These are phyloP conservation scores for Conus betulinus DNA, from an alignment of 1,140 invertebrate genomes.

Conservation along the genomic window DNA sequence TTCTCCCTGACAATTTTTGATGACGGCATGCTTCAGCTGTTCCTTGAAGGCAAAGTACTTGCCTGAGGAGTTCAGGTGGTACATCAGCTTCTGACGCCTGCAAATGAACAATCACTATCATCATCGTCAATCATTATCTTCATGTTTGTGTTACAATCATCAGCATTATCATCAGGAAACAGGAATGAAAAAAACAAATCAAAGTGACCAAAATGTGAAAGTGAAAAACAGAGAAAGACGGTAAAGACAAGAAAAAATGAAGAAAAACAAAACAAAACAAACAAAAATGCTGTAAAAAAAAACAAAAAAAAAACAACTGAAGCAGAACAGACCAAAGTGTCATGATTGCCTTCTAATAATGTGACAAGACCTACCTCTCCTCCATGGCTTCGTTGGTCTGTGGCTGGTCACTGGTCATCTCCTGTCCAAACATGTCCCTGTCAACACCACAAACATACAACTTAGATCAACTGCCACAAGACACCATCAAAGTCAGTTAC, in stretches of 20 bases:
- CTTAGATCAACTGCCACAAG: no score
- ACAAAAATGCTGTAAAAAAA: no score
- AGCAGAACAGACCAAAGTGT: no score
- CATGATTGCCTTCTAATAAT: no score
- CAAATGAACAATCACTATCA: background rate
- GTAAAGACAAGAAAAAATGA: no score
- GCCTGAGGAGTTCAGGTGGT: conserved; percentile 74
- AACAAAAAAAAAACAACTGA: no score
- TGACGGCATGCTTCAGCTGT: conserved; percentile 75
- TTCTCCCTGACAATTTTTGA: conserved; percentile 76
- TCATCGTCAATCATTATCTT: conserved; percentile 1
- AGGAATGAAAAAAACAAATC: no score
- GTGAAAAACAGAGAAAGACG: no score
- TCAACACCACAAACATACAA: background rate
- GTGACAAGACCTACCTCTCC: conserved; percentile 48
- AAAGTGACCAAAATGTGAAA: no score
- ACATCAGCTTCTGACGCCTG: conserved; percentile 73
- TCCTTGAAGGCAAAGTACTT: conserved; percentile 77
- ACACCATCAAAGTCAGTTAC: no score
- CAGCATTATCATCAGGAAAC: background rate
- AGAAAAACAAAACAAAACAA: no score
- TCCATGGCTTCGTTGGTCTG: conserved; percentile 67
- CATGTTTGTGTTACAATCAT: background rate
- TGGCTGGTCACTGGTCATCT: conserved; percentile 54
- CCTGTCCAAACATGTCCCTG: conserved; percentile 64